Base-by-base conservation (phyloP, 2,888 invertebrate species). In the Isoperla grammatica region DNA sequence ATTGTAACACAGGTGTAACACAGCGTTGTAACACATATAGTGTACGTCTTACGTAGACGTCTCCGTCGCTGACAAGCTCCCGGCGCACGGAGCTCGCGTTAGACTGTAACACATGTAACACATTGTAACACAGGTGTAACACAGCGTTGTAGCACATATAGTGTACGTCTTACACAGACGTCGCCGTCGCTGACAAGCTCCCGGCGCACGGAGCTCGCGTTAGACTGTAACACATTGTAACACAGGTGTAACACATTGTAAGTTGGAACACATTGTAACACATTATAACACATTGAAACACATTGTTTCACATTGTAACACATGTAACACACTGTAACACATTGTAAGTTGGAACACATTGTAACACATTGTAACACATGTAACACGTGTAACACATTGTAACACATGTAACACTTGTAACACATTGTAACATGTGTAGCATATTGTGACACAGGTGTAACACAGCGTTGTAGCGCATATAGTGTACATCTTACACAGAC, bases 241-340 rank as follows among this genome's bases (percentile, higher is more conserved):
- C 35, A 49, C 19, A 20, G n/a, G n/a, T n/a, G n/a, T n/a, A n/a
- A n/a, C n/a, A n/a, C n/a, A n/a, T n/a, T n/a, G n/a, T n/a, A n/a
- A n/a, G n/a, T n/a, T n/a, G n/a, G n/a, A n/a, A n/a, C n/a, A n/a
- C 46, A 5, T 17, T 2, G 23, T 60, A 19, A 29, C 35, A 49
- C 19, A 20, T n/a, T n/a, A n/a, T n/a, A n/a, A n/a, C n/a, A n/a
- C n/a, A n/a, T n/a, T n/a, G n/a, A n/a, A n/a, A n/a, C n/a, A n/a
- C n/a, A n/a, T 75, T 53, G 75, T 67, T 57, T 76, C 76, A 37
- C 75, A 70, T 76, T 76, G 69, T 1, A 66, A 65, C 35, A 40
- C 40, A 37, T 15, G 48, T 46, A 53, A 45, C 35, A 11, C n/a
- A n/a, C n/a, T n/a, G n/a, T n/a, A n/a, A n/a, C n/a, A n/a, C n/a